Percentiles rank a stretch among this genome's conserved stretches.
These are phyloP conservation scores for Callinectes sapidus DNA, from an alignment of 2,888 invertebrate genomes.

Conservation along the genomic window DNA sequence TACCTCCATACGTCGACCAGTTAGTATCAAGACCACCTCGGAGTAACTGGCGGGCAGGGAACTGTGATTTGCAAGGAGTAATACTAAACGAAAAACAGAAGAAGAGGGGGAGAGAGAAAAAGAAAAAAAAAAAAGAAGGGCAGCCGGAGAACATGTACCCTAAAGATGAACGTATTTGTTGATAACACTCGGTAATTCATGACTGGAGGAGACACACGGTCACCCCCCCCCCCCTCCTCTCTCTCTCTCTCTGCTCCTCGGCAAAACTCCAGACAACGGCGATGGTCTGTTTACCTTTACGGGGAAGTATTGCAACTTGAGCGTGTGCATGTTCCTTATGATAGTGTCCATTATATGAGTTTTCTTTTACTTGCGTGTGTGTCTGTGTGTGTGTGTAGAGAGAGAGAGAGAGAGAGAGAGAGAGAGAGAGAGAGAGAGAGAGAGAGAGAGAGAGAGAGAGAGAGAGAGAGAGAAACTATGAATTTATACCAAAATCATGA, in stretches of 20 bases:
- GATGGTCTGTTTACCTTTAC: background rate
- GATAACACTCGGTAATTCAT: conserved; percentile 31
- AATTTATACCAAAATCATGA: background rate
- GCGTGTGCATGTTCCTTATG: conserved; percentile 5
- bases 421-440: conserved; percentile 25
- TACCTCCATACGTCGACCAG: background rate
- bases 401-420: conserved; percentile 25
- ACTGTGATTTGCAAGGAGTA: background rate
- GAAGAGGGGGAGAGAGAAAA: background rate
- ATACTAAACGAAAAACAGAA: background rate
- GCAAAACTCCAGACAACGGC: background rate
- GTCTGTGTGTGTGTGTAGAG: conserved; percentile 14
- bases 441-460: background rate
- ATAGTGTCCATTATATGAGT: background rate
- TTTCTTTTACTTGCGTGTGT: background rate
- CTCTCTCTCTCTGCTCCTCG: background rate
- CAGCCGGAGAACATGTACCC: background rate
- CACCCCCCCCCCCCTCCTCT: background rate
- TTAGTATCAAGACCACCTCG: background rate
- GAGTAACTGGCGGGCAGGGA: background rate
- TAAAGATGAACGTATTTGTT: conserved; percentile 7
- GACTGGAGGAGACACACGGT: background rate
- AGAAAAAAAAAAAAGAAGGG: background rate
- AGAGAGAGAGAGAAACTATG: background rate
- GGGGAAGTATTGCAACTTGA: background rate